Evolutionary conservation across 2,797 vertebrate species (phyloP).

Genomic region (Carapus acus): DNA sequence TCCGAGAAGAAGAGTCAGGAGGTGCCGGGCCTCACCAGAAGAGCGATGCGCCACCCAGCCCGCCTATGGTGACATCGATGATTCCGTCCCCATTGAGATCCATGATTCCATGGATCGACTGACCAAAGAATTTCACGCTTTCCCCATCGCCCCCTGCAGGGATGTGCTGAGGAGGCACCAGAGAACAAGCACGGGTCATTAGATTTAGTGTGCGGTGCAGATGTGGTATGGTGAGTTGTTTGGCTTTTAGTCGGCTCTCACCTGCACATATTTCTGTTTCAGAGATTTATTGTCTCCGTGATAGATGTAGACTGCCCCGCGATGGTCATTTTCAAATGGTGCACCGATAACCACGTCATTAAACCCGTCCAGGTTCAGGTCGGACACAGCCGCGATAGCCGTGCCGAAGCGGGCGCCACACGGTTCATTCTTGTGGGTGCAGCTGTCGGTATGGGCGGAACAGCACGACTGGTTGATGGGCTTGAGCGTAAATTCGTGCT

Average conservation of each 20-base stretch:
- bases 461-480: slow-evolving; percentile 88
- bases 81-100: slow-evolving; percentile 92
- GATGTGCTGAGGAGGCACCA: slow-evolving; percentile 75
- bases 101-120: slow-evolving; percentile 94
- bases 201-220: neutral
- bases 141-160: slow-evolving; percentile 88
- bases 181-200: neutral
- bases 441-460: slow-evolving; percentile 67
- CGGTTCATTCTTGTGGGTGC: slow-evolving; percentile 82
- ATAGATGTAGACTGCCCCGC: slow-evolving; percentile 91
- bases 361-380: slow-evolving; percentile 90
- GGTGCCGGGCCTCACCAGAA: slow-evolving; percentile 91
- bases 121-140: slow-evolving; percentile 93
- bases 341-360: slow-evolving; percentile 91
- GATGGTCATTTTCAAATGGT: slow-evolving; percentile 90
- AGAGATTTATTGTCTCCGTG: slow-evolving; percentile 78
- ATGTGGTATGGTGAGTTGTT: neutral
- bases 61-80: slow-evolving; percentile 92
- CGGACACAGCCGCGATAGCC: slow-evolving; percentile 84
- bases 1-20: slow-evolving; percentile 31
- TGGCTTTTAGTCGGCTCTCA: slow-evolving; percentile 39
- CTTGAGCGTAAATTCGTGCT: slow-evolving; percentile 83
- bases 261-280: slow-evolving; percentile 83
- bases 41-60: slow-evolving; percentile 89
- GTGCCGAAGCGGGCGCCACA: slow-evolving; percentile 93